Base-by-base conservation (phyloP, 1,140 invertebrate species). In the Monochamus saltuarius region DNA sequence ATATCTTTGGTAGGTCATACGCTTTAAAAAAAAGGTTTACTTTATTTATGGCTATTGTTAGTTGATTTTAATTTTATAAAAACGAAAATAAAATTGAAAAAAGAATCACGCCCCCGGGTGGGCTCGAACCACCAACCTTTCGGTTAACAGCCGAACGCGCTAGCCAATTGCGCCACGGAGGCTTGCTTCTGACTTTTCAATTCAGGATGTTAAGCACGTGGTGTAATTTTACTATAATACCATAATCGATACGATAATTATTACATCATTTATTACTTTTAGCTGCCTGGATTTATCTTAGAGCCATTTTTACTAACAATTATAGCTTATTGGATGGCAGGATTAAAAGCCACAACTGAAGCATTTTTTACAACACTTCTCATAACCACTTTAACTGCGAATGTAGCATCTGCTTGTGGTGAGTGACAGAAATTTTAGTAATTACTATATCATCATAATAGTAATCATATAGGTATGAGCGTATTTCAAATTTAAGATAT, bases 331-430 rank as follows among this genome's bases (percentile, higher is more conserved):
- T 92, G 86, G 84, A 78, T 94, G 37, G 82, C 88, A 6, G 90
- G 90, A 60, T 78, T 93, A 10, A 75, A 86, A 29, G 72, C 79
- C 42, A 83, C 84, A 1, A 64, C 83, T 1, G 85, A 87, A 66
- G 86, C 88, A n/a, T 89, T 89, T 68, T 72, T 81, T 1, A 80
- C 87, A 53, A 89, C 89, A 0, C 73, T 84, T n/a, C 72, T 89
- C 29, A 76, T 89, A 1, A 77, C 87, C 22, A 82, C 88, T 37
- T 74, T 92, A 49, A 90, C 90, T 13, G 86, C 91, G 72, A 92
- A 91, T 69, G 87, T 91, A n/a, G 87, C 91, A 9, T 87, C 88
- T 9, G 88, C 90, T 55, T 92, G 90, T 75, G 90, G 90, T 89
- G 82, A 80, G 73, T 74, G 61, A 22, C 62, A 65, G 22, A n/a